These are phyloP conservation scores for Nesospiza acunhae DNA, from an alignment of 2,113 vertebrate genomes.

Conservation along the genomic window DNA sequence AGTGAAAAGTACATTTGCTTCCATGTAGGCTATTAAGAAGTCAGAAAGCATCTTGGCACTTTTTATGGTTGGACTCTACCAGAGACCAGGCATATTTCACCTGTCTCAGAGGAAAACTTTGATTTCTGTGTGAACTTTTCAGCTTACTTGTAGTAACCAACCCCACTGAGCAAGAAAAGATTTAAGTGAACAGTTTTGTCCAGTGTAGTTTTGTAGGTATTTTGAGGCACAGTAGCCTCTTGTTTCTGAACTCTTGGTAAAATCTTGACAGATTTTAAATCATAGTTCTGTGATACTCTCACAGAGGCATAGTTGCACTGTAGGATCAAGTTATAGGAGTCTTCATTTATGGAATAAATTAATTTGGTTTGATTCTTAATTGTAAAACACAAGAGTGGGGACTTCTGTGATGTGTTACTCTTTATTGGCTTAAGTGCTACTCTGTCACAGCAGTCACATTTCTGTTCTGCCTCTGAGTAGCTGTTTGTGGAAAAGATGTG, in stretches of 20 bases:
- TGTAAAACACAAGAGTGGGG: neutral
- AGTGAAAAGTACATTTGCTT: constrained; percentile 69
- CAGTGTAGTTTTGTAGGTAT: neutral
- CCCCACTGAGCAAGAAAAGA: neutral
- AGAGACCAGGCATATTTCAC: neutral
- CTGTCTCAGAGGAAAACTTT: neutral
- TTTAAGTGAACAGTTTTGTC: neutral
- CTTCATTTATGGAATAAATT: neutral
- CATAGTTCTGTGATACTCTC: neutral
- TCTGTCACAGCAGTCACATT: neutral
- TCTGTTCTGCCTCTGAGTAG: neutral
- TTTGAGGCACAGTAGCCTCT: neutral
- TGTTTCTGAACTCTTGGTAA: neutral
- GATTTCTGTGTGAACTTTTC: neutral
- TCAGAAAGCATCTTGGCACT: neutral
- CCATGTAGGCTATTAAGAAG: neutral
- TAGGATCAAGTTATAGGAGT: neutral
- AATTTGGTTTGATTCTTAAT: neutral
- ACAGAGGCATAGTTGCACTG: neutral
- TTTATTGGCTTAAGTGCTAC: neutral
- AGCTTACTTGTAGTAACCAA: neutral
- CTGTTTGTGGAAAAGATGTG: neutral
- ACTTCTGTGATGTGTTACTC: neutral
- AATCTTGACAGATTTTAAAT: neutral
- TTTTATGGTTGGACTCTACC: neutral